Evolutionary conservation across 1,140 invertebrate genomes (phyloP).

Genomic region (Cyrtorhinus lividipennis): DNA sequence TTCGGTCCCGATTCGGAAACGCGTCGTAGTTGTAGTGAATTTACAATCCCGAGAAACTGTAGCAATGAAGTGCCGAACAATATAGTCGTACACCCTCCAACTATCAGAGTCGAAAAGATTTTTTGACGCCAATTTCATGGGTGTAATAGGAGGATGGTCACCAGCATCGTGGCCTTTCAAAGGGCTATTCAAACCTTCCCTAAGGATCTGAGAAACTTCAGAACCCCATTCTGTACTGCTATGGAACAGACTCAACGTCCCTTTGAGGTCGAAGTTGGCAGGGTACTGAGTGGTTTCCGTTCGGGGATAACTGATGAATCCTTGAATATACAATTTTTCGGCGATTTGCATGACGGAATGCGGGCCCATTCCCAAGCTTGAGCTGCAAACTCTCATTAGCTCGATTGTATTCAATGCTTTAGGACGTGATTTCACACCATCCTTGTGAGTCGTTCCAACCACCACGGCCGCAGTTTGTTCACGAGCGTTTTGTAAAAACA

Average conservation of each 20-base stretch:
- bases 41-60: constrained; percentile 76
- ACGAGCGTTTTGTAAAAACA: constrained; percentile 77
- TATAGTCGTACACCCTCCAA: constrained; percentile 94
- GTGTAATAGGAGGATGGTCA: constrained; percentile 98
- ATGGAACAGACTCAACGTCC: constrained; percentile 41
- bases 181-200: constrained; percentile 54
- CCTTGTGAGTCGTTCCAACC: constrained; percentile 31
- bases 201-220: constrained; percentile 44
- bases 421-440: constrained; percentile 74
- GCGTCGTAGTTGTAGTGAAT: constrained; percentile 70
- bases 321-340: constrained; percentile 82
- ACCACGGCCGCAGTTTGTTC: constrained; percentile 46
- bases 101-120: constrained; percentile 74
- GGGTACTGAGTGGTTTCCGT: constrained; percentile 96
- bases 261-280: constrained; percentile 75
- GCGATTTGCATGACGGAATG: constrained; percentile 94
- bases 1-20: constrained; percentile 70
- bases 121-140: constrained; percentile 69
- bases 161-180: constrained; percentile 88
- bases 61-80: constrained; percentile 90
- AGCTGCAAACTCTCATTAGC: constrained; percentile 86
- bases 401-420: constrained; percentile 94
- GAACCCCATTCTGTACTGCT: constrained; percentile 60
- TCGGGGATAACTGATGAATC: constrained; percentile 88
- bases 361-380: constrained; percentile 83